Evolutionary conservation across 2,888 invertebrate species (phyloP).

Genomic region (Tinea pellionella): DNA sequence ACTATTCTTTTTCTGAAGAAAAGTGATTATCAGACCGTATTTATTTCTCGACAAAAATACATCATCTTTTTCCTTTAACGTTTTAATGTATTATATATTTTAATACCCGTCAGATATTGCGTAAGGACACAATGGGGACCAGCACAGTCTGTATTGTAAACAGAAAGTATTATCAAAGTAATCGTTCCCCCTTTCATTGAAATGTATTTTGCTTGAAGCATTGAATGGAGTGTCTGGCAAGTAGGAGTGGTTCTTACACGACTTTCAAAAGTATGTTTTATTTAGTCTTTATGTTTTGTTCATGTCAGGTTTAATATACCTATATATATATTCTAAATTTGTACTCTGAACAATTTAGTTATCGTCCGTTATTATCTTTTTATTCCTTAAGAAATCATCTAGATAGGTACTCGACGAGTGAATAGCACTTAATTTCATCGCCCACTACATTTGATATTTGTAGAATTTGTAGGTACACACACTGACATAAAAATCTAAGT

Average conservation of each 20-base stretch:
- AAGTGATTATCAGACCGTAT: not conserved
- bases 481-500: too few species aligned
- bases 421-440: too few species aligned
- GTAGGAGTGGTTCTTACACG: slow-evolving; percentile 29
- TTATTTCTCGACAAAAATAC: not conserved
- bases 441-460: too few species aligned
- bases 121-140: slow-evolving; percentile 26
- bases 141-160: slow-evolving; percentile 27
- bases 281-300: not conserved
- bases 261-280: slow-evolving; percentile 20
- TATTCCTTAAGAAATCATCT: not conserved
- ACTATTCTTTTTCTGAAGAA: not conserved
- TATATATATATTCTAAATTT: too few species aligned
- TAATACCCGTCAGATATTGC: slow-evolving; percentile 17
- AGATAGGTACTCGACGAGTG: too few species aligned
- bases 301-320: too few species aligned
- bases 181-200: slow-evolving; percentile 35
- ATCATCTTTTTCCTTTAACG: not conserved
- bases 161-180: slow-evolving; percentile 38
- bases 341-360: not conserved
- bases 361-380: not conserved
- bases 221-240: slow-evolving; percentile 26
- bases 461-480: too few species aligned
- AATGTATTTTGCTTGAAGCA: slow-evolving; percentile 33
- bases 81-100: slow-evolving; percentile 12